Base-by-base conservation (phyloP, 2,888 invertebrate species). In the Cosmorhoe ocellata region DNA sequence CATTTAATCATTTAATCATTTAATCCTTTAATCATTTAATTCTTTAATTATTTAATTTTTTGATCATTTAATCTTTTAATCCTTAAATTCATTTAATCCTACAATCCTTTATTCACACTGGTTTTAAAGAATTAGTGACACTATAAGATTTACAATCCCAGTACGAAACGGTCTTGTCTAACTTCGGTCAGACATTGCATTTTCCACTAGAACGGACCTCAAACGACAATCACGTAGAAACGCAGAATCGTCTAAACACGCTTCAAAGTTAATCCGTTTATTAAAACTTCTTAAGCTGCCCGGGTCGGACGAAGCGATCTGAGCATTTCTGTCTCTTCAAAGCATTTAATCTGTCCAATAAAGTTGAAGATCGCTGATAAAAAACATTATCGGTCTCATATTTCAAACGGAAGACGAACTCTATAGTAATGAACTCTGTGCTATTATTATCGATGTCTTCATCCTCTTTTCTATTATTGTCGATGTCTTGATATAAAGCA, bases 271-370 rank as follows among this genome's bases (percentile, higher is more conserved):
- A 58, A 61, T 63, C 57, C 59, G 51, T 61, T 64, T 64, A 64
- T 63, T 61, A 63, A 63, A 61, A 59, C 56, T 58, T 58, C 48
- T 50, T 46, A 52, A 59, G 61, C 51, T 52, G 28, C 41, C 40
- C 46, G 41, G 39, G 45, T 56, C 40, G 32, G 51, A 54, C 40
- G 41, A 52, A 53, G 56, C 43, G 58, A 59, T 43, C 51, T 54
- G 44, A 61, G 59, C 56, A 56, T 57, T 50, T 56, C 59, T 56
- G 58, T 49, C 61, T 61, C 51, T 42, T 51, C 56, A 67, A 68
- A 69, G 69, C 74, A 74, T 74, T 77, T 76, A 75, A 77, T 77
- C 74, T 70, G 58, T 61, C 66, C 69, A 72, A 75, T 76, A 74
- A 74, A 74, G 54, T 71, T 69, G 60, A 65, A 66, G 73, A 71